phyloP scores from a whole-genome alignment of 2,113 vertebrate genomes.

The Columba janthina region DNA sequence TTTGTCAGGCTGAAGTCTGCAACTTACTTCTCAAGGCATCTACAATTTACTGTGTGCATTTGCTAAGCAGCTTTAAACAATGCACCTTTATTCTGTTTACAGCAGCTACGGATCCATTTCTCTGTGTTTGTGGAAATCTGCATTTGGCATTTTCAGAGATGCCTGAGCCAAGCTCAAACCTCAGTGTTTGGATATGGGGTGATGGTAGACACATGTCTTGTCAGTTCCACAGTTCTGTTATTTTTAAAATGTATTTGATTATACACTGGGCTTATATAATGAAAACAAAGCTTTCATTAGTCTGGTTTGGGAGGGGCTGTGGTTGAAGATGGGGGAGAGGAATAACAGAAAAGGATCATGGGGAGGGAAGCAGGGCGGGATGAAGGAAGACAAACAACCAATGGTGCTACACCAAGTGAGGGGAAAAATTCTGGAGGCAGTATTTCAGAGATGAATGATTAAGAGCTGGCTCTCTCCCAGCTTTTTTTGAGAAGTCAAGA shows the following conservation, averaged over 20 bases:
- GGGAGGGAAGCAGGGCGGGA: neutral
- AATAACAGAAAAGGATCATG: neutral
- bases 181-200: slow-evolving; percentile 63
- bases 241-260: slow-evolving; percentile 47
- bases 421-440: neutral
- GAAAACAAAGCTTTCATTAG: slow-evolving; percentile 35
- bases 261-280: neutral
- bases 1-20: neutral
- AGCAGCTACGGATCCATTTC: neutral
- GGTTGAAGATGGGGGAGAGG: neutral
- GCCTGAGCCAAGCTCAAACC: slow-evolving; percentile 35
- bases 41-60: neutral
- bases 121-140: slow-evolving; percentile 13
- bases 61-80: slow-evolving; percentile 21
- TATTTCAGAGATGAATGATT: neutral
- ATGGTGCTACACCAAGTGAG: neutral
- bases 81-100: slow-evolving; percentile 56
- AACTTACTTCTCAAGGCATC: neutral
- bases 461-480: neutral
- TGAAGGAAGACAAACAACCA: neutral
- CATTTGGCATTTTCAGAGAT: slow-evolving; percentile 25
- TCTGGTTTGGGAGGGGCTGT: neutral
- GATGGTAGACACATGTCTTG: slow-evolving; percentile 54
- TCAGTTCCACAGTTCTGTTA: slow-evolving; percentile 35
- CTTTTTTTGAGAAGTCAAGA: neutral